phyloP scores from a whole-genome alignment of 2,797 vertebrate species.

The Oceanodroma leucorhoa region DNA sequence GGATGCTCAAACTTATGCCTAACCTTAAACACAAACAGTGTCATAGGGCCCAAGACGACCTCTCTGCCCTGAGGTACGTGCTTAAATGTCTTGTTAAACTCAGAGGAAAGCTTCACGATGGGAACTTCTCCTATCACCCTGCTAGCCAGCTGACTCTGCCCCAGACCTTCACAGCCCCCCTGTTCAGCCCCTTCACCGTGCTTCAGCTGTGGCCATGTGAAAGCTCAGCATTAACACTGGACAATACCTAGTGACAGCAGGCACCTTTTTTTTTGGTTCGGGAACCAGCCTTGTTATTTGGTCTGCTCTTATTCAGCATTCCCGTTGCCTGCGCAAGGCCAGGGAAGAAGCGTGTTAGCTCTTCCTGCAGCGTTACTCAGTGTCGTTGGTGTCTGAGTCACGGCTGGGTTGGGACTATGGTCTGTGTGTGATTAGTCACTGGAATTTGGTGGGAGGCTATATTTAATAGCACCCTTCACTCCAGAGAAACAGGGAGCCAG shows the following conservation, averaged over 20 bases:
- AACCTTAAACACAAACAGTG: not conserved
- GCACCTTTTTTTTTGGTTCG: not conserved
- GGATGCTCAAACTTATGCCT: not conserved
- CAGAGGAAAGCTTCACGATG: not conserved
- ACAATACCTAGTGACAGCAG: not conserved
- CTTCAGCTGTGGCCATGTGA: not conserved
- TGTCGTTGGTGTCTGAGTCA: not conserved
- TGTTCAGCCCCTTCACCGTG: rapidly evolving
- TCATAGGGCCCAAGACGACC: not conserved
- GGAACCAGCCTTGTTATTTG: not conserved
- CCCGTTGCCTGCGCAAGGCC: not conserved
- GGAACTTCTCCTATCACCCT: not conserved
- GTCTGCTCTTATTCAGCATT: not conserved
- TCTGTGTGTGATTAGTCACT: not conserved
- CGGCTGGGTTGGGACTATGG: not conserved
- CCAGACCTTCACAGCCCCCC: not conserved
- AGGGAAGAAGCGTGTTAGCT: not conserved
- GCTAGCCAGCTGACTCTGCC: not conserved
- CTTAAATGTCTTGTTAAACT: not conserved
- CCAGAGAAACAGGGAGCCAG: not conserved
- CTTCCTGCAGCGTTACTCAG: not conserved
- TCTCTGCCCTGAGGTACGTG: not conserved
- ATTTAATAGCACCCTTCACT: slow-evolving; percentile 1
- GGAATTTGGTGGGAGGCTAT: slow-evolving; percentile 1
- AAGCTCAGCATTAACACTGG: not conserved